Base-by-base conservation (phyloP, 2,888 invertebrate species). In the Acleris emargana region DNA sequence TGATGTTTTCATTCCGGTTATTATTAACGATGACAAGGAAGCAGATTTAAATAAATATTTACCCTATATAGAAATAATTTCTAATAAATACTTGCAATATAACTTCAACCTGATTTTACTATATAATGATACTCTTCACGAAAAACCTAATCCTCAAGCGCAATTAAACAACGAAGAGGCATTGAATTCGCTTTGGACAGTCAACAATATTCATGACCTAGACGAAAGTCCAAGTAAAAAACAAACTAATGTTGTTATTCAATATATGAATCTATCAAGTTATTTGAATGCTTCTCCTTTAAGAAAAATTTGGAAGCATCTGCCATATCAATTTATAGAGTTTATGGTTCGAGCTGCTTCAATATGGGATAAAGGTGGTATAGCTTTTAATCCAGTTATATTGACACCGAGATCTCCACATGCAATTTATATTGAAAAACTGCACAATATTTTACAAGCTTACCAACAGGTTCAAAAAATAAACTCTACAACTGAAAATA, bases 311-410 rank as follows among this genome's bases (percentile, higher is more conserved):
- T 91, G 89, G 88, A 80, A 75, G 61, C 70, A 73, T 43, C 68
- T 91, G 18, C 84, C 90, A 3, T 53, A 73, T 32, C 75, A 87
- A 53, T 80, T 87, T 9, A 73, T 87, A 60, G 80, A 81, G 49
- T 90, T 91, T 73, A 73, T 91, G 59, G 75, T 82, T 7, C 79
- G 88, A 67, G 81, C 87, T 62, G 68, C 88, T 64, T 81, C 89
- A 11, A 77, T 92, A 72, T 92, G 91, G 92, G 83, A 92, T 53
- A 87, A 84, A 71, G 91, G 91, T 49, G 92, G 92, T 2, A 81
- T 92, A 60, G 83, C 86, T 47, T 80, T 92, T 60, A 81, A 87
- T 73, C 90, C 91, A 32, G 63, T 75, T 17, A 79, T 90, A 69
- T 75, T 91, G 52, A 87, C 80, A 16, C 80, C 86, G 16, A 72